Percentiles rank a stretch among this genome's conserved stretches.
Conservation (phyloP, 1,140 invertebrate species). For the Ostrea edulis region DNA sequence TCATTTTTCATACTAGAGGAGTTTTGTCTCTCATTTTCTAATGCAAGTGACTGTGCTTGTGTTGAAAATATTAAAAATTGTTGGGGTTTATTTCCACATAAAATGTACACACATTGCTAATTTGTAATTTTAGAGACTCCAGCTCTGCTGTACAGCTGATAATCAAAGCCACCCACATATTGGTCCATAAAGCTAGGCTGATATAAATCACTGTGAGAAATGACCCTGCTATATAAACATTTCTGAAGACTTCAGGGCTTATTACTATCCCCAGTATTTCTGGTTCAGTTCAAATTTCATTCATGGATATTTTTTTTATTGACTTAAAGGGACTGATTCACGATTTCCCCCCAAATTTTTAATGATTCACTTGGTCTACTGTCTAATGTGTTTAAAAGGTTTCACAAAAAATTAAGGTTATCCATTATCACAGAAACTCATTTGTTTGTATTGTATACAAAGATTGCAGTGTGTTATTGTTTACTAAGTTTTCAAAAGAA, state of each 20-base stretch:
- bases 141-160: not conserved
- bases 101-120: not conserved
- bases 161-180: not conserved
- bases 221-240: conserved; percentile 28
- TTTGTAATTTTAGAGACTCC: not conserved
- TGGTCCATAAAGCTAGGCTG: conserved; percentile 16
- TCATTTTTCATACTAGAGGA: not conserved
- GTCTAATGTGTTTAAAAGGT: no score
- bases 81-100: not conserved
- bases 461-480: no score
- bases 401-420: no score
- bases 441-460: no score
- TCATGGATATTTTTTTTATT: not conserved
- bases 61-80: not conserved
- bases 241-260: not conserved
- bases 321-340: no score
- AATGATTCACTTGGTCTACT: no score
- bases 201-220: conserved; percentile 16
- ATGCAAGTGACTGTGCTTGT: not conserved
- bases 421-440: no score
- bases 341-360: no score
- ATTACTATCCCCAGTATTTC: not conserved
- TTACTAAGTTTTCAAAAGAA: no score
- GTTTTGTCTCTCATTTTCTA: not conserved
- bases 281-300: not conserved